These are phyloP conservation scores for Sceloporus tristichus DNA, from an alignment of 2,113 vertebrate species.

Conservation along the genomic window DNA sequence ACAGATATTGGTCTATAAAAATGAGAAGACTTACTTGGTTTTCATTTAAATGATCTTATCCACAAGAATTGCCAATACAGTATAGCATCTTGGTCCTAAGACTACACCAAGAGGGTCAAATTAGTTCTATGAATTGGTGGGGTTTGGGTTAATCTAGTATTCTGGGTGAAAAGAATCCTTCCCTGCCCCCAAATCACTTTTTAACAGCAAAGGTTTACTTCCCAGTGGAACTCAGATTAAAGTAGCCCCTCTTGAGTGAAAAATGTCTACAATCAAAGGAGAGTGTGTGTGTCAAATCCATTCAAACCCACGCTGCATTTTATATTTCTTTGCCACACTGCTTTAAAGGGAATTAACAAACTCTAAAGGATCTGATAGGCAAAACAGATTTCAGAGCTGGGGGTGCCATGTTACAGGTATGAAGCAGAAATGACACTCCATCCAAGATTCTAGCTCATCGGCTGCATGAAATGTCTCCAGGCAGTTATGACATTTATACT, in stretches of 20 bases:
- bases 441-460: background rate
- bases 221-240: background rate
- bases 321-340: background rate
- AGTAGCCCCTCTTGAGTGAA: background rate
- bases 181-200: background rate
- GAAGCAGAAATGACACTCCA: background rate
- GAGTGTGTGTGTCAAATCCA: too few species aligned
- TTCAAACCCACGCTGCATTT: background rate
- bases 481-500: background rate
- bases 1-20: background rate
- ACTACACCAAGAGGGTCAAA: background rate
- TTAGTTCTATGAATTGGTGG: background rate
- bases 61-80: background rate
- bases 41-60: background rate
- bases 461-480: background rate
- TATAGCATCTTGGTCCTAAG: background rate
- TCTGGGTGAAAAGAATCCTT: too few species aligned
- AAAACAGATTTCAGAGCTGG: background rate
- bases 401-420: background rate
- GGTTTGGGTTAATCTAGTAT: too few species aligned
- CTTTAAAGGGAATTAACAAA: background rate
- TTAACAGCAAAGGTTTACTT: background rate
- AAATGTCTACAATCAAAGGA: background rate
- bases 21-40: background rate
- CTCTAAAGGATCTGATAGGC: background rate